Conservation (phyloP, 2,113 vertebrate species). For the Otus sunia region DNA sequence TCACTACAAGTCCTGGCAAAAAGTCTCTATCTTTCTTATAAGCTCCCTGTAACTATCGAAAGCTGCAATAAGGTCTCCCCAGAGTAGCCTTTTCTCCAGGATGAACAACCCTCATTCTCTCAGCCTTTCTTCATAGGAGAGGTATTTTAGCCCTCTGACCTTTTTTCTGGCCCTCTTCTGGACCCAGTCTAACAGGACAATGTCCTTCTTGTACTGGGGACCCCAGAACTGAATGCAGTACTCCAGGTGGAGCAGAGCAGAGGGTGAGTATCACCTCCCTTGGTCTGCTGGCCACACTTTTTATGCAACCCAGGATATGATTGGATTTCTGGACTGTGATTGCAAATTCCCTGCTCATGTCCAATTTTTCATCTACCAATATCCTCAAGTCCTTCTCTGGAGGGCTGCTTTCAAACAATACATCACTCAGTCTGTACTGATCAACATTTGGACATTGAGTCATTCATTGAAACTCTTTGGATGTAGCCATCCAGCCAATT, state of each 20-base stretch:
- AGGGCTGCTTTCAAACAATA: neutral
- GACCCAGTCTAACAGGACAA: neutral
- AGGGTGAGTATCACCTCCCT: neutral
- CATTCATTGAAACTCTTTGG: neutral
- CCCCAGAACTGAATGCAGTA: neutral
- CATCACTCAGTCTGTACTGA: neutral
- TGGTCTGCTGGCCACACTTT: rapidly evolving
- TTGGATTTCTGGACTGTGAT: neutral
- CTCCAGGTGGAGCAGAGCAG: neutral
- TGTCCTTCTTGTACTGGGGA: neutral
- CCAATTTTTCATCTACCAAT: neutral
- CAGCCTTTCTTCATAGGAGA: neutral
- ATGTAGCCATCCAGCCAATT: neutral
- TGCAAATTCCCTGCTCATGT: rapidly evolving
- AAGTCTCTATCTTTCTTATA: neutral
- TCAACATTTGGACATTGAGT: neutral
- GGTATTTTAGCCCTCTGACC: neutral
- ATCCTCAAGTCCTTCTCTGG: neutral
- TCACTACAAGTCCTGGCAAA: neutral
- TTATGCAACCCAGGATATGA: neutral
- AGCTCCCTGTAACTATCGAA: neutral
- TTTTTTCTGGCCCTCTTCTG: neutral
- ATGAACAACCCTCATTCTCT: neutral
- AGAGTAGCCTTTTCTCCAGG: neutral
- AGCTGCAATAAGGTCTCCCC: neutral